These are phyloP conservation scores for Catocala sponsa DNA, from an alignment of 2,888 invertebrate species.

Conservation along the genomic window DNA sequence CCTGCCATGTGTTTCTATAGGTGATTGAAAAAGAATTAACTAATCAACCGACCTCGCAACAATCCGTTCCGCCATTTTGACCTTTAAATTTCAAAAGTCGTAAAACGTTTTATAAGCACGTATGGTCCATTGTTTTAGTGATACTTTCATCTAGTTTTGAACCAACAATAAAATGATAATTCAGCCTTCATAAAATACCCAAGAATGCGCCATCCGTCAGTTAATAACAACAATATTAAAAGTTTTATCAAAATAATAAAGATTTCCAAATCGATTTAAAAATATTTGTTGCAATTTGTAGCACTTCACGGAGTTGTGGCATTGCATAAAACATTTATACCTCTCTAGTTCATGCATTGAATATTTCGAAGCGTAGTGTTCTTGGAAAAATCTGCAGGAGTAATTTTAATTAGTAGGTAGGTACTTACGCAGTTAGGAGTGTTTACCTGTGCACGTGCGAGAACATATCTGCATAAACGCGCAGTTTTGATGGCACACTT, in stretches of 20 bases:
- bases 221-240: neutral
- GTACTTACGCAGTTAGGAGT: constrained; percentile 16
- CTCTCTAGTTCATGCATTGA: constrained; percentile 6
- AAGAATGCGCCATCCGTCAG: neutral
- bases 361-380: constrained; percentile 16
- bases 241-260: constrained; percentile 3
- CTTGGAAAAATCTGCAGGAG: constrained; percentile 31
- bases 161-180: neutral
- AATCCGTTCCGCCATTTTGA: constrained; percentile 52
- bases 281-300: constrained; percentile 27
- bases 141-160: constrained; percentile 24
- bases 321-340: constrained; percentile 30
- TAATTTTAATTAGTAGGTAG: constrained; percentile 26
- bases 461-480: constrained; percentile 49
- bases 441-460: constrained; percentile 27
- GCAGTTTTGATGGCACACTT: constrained; percentile 37
- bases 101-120: constrained; percentile 35
- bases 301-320: constrained; percentile 14
- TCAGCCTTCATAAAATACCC: neutral
- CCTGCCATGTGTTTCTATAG: constrained; percentile 28
- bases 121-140: constrained; percentile 39
- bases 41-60: constrained; percentile 44
- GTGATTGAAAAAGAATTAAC: constrained; percentile 44
- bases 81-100: constrained; percentile 55
- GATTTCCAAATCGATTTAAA: constrained; percentile 20